A percentile compares a stretch with the other conserved stretches of the same genome.
Evolutionary conservation across 2,113 vertebrate species (phyloP).

Genomic region (Ammodytes dubius): DNA sequence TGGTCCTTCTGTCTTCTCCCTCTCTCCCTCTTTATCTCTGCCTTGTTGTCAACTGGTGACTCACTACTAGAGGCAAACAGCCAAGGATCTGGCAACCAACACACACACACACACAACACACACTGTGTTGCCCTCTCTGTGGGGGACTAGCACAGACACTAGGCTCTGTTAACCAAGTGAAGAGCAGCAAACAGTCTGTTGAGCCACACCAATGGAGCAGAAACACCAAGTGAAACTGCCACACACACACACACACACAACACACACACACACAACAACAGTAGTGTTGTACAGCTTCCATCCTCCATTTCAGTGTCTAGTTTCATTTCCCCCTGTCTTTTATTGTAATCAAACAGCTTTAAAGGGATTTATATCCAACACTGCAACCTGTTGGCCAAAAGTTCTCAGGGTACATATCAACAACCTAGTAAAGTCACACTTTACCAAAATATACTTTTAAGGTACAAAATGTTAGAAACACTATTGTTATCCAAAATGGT

Average conservation of each 20-base stretch:
- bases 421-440: neutral
- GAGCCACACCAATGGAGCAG: slow-evolving; percentile 60
- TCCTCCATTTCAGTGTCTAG: slow-evolving; percentile 24
- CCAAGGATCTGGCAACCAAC: slow-evolving; percentile 59
- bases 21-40: slow-evolving; percentile 53
- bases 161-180: slow-evolving; percentile 65
- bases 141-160: neutral
- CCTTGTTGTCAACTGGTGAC: slow-evolving; percentile 73
- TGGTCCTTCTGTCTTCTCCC: slow-evolving; percentile 19
- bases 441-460: too few species aligned
- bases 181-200: slow-evolving; percentile 63
- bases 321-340: neutral
- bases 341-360: neutral
- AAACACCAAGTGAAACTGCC: slow-evolving; percentile 57
- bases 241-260: slow-evolving; percentile 19
- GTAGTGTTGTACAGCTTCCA: slow-evolving; percentile 41
- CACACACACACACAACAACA: slow-evolving; percentile 42
- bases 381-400: neutral
- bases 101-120: slow-evolving; percentile 12
- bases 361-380: neutral
- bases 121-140: neutral
- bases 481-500: too few species aligned
- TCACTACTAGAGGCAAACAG: slow-evolving; percentile 64
- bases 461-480: neutral
- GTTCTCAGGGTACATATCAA: neutral